phyloP scores from a whole-genome alignment of 2,113 vertebrate species.

The Lophura nycthemera region DNA sequence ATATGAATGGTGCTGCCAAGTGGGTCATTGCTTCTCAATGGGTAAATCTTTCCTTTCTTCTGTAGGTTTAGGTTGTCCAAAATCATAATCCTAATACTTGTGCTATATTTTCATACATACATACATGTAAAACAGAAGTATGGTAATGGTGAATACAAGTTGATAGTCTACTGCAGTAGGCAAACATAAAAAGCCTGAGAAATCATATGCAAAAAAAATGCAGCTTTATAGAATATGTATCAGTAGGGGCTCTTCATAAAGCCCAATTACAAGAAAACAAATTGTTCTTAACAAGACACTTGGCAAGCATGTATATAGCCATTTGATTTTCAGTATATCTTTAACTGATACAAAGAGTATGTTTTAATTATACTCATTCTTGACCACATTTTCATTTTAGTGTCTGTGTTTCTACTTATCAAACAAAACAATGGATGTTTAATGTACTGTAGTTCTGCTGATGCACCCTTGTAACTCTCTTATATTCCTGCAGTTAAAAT shows the following conservation, averaged over 20 bases:
- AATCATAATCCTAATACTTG: neutral
- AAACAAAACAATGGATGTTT: neutral
- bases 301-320: neutral
- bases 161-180: neutral
- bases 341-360: neutral
- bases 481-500: constrained; percentile 9
- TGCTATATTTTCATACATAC: neutral
- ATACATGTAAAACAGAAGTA: neutral
- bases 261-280: neutral
- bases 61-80: neutral
- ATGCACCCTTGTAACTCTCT: neutral
- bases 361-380: constrained; percentile 24
- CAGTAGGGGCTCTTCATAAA: neutral
- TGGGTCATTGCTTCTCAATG: neutral
- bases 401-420: neutral
- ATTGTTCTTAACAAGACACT: neutral
- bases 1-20: neutral
- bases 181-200: neutral
- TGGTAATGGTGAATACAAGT: neutral
- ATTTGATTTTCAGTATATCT: neutral
- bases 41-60: neutral
- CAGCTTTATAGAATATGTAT: neutral
- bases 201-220: neutral
- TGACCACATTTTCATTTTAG: neutral
- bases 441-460: neutral